These are phyloP conservation scores for Fundulus diaphanus DNA, from an alignment of 2,797 vertebrate genomes.

Conservation along the genomic window DNA sequence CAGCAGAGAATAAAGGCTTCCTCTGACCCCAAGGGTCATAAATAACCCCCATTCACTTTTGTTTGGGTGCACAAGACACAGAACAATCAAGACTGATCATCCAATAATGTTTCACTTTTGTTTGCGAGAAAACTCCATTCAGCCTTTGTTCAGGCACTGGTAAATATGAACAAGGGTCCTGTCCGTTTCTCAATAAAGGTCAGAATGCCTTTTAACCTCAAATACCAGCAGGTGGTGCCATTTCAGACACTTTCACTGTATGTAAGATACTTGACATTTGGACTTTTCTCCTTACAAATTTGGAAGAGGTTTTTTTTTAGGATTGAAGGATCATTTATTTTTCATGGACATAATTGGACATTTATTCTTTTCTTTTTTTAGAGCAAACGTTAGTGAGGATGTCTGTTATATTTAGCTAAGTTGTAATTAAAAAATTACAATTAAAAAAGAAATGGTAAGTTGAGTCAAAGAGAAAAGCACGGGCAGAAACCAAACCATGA, in stretches of 20 bases:
- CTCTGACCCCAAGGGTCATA: conserved; percentile 67
- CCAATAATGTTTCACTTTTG: conserved; percentile 22
- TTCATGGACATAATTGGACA: not conserved
- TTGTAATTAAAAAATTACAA: too few relatives aligned
- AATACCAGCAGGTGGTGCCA: conserved; percentile 68
- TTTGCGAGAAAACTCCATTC: conserved; percentile 20
- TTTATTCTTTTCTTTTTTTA: not conserved
- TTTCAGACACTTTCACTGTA: not conserved
- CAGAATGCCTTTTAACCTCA: not conserved
- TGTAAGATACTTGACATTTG: not conserved
- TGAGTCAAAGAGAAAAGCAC: not conserved
- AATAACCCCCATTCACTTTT: conserved; percentile 47
- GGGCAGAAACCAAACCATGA: conserved; percentile 1
- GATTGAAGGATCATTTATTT: not conserved
- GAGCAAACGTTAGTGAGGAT: not conserved
- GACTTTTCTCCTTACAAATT: not conserved
- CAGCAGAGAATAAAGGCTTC: conserved; percentile 65
- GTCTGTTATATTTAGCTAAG: not conserved
- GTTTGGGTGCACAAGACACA: conserved; percentile 25
- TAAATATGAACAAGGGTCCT: not conserved
- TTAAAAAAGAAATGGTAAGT: not conserved
- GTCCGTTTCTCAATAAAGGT: too few relatives aligned
- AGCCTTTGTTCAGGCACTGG: conserved; percentile 13
- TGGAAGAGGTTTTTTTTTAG: not conserved
- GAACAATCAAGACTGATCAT: conserved; percentile 46